Percentiles rank a stretch among this genome's conserved stretches.
Conservation (phyloP, 2,113 vertebrate genomes). For the Nesoenas mayeri region DNA sequence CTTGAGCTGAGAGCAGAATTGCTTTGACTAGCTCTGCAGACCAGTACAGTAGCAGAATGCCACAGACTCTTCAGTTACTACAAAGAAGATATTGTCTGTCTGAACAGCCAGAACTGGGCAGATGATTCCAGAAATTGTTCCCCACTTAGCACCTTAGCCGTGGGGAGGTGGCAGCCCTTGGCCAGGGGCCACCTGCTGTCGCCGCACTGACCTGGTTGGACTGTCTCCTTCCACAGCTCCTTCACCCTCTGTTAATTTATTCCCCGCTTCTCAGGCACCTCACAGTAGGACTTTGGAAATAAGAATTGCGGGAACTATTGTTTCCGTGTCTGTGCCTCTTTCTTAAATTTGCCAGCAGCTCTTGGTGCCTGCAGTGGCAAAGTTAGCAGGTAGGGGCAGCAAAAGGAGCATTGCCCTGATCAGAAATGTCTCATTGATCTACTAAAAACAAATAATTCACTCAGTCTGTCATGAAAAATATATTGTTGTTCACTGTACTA, state of each 20-base stretch:
- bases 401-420: background rate
- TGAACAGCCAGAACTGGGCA: background rate
- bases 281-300: background rate
- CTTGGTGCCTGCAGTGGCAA: background rate
- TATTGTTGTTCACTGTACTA: background rate
- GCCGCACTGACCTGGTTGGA: background rate
- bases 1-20: conserved; percentile 23
- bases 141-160: background rate
- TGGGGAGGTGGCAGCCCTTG: background rate
- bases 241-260: background rate
- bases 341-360: background rate
- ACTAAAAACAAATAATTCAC: background rate
- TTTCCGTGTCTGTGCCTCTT: accelerated
- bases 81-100: background rate
- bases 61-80: background rate
- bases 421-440: background rate
- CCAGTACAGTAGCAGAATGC: background rate
- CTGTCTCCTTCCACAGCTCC: background rate
- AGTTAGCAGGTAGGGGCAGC: background rate
- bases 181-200: accelerated
- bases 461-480: background rate
- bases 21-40: background rate
- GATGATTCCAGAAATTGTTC: background rate
- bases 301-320: background rate
- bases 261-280: background rate